These are phyloP conservation scores for Aeoliscus strigatus DNA, from an alignment of 2,797 vertebrate species.

Conservation along the genomic window DNA sequence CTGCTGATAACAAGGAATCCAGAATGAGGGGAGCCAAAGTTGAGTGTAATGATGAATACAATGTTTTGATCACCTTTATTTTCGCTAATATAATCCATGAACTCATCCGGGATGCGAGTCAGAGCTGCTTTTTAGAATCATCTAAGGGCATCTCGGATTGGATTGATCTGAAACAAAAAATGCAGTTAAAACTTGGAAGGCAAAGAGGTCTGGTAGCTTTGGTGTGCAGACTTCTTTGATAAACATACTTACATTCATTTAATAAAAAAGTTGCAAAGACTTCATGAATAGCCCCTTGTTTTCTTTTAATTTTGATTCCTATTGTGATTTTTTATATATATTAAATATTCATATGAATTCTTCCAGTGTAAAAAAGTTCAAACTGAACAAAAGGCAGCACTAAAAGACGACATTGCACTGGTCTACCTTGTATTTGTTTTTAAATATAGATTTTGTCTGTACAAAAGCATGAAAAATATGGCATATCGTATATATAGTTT, in stretches of 20 bases:
- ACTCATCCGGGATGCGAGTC: too few relatives aligned
- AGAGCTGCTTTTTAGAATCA: too few relatives aligned
- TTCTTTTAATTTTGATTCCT: conserved; percentile 46
- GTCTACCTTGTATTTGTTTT: too few relatives aligned
- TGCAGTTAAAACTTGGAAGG: conserved; percentile 25
- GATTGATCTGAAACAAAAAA: conserved; percentile 53
- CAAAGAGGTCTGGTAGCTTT: conserved; percentile 28
- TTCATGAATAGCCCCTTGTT: conserved; percentile 29
- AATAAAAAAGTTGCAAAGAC: conserved; percentile 20
- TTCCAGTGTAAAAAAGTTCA: conserved; percentile 42
- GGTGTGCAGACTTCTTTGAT: conserved; percentile 22
- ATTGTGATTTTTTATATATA: conserved; percentile 45
- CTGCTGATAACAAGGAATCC: too few relatives aligned
- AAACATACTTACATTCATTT: conserved; percentile 44
- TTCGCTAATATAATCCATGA: too few relatives aligned
- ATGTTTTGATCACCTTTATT: too few relatives aligned
- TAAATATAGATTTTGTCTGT: too few relatives aligned
- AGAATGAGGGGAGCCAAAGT: too few relatives aligned
- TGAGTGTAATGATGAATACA: too few relatives aligned
- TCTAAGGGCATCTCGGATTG: too few relatives aligned
- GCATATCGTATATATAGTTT: too few relatives aligned
- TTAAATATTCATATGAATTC: conserved; percentile 50
- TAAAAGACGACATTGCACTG: conserved; percentile 12
- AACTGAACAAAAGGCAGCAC: conserved; percentile 24
- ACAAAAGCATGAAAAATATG: too few relatives aligned